These are phyloP conservation scores for Rhinopithecus roxellana DNA, from an alignment of 2,113 vertebrate species.

Conservation along the genomic window DNA sequence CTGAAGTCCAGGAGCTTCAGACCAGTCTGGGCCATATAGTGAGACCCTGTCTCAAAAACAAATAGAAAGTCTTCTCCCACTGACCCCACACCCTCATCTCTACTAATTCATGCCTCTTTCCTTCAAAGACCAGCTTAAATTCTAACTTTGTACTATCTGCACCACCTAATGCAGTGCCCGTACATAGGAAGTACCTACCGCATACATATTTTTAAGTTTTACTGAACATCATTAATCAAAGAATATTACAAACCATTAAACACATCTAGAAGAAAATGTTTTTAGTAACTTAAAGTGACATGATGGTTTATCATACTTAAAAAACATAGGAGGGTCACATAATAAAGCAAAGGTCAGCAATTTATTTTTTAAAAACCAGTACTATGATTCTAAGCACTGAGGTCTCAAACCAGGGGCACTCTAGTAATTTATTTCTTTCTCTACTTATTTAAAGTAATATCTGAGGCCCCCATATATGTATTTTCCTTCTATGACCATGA, in stretches of 20 bases:
- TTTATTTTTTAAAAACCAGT: neutral
- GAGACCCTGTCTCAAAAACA: too few relatives aligned
- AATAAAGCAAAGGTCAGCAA: conserved; percentile 14
- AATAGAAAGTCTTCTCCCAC: neutral
- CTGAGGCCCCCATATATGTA: neutral
- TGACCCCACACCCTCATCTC: neutral
- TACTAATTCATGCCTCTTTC: neutral
- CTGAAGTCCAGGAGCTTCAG: too few relatives aligned
- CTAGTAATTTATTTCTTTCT: neutral
- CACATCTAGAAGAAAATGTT: neutral
- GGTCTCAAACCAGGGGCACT: neutral
- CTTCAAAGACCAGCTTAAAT: neutral
- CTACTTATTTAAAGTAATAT: neutral
- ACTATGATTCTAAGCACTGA: conserved; percentile 22
- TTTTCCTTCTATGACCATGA: neutral
- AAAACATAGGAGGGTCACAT: neutral
- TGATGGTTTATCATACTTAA: neutral
- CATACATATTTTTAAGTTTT: neutral
- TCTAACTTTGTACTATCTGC: neutral
- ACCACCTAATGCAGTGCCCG: neutral
- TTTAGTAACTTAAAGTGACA: neutral
- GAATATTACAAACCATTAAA: conserved; percentile 9
- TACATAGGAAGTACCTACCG: neutral
- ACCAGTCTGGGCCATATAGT: too few relatives aligned
- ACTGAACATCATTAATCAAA: conserved; percentile 2